Evolutionary conservation across 2,797 vertebrate genomes (phyloP).

Genomic region (Tragelaphus eurycerus): DNA sequence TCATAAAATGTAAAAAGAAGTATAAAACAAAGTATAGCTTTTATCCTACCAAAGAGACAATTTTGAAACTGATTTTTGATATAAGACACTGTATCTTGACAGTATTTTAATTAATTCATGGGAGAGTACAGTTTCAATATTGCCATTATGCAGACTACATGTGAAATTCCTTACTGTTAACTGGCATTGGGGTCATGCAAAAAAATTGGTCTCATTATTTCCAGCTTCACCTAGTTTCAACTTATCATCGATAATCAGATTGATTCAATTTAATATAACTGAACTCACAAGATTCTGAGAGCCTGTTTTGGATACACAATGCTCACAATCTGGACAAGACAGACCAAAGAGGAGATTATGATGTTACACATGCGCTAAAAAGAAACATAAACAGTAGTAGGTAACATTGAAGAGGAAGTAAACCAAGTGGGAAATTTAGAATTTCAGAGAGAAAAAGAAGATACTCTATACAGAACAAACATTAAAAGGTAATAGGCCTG

Average conservation of each 20-base stretch:
- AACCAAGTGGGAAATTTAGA: not conserved
- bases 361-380: not conserved
- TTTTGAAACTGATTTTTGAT: not conserved
- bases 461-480: not conserved
- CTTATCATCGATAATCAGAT: not conserved
- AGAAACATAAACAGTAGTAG: not conserved
- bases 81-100: not conserved
- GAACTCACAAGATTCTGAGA: not conserved
- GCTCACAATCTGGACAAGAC: not conserved
- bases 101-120: not conserved
- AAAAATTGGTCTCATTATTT: conserved; percentile 4
- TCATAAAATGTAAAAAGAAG: not conserved
- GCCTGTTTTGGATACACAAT: not conserved
- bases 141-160: not conserved
- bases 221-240: not conserved
- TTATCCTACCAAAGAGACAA: not conserved
- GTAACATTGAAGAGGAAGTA: not conserved
- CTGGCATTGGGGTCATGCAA: not conserved
- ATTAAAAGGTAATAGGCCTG: not conserved
- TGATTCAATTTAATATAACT: not conserved
- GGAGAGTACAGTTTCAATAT: not conserved
- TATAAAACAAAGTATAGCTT: not conserved
- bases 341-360: not conserved
- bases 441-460: not conserved
- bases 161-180: not conserved